Base-by-base conservation (phyloP, 2,888 invertebrate species). In the Aphodius sticticus region DNA sequence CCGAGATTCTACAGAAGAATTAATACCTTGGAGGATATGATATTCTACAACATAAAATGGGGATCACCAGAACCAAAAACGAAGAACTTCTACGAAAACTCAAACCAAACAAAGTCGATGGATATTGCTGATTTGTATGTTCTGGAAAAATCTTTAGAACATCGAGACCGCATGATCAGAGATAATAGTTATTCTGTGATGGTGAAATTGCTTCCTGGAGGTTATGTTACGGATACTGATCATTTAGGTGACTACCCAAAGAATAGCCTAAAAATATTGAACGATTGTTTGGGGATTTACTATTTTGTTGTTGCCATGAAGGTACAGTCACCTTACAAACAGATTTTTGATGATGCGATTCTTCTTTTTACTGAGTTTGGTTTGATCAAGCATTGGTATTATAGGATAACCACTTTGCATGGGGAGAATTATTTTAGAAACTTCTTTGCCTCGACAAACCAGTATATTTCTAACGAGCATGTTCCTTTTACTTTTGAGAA, bases 1-100 rank as follows among this genome's bases (percentile, higher is more conserved):
- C 84, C 84, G 6, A 80, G 82, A 77, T 84, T 81, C 77, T 81
- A 82, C 5, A 80, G 78, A 70, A 69, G 81, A 69, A 82, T 84
- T 3, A 81, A 83, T 15, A 78, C 81, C 15, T 81, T 84, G 36
- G 77, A 83, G 15, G 84, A 85, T 78, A 82, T 85, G 79, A 78
- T 83, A 2, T 79, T 83, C 7, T 69, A 79, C 35, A 75, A 82
- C 35, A 81, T 84, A 26, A 77, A 77, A 14, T 84, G 84, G 83
- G 80, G 80, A 38, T 80, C 81, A 38, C 80, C 81, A 0, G 77
- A 78, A 9, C 14, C 70, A 2, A 80, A 82, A 76, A 80, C 83
- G 3, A 81, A 81, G 77, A 53, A n/a, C n/a, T 81, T 81, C 77
- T 77, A 84, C 69, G 78, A 78, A 76, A 77, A 81, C 5, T 81